Percentiles rank a stretch among this genome's conserved stretches.
Evolutionary conservation across 2,113 vertebrate species (phyloP).

Genomic region (Notothenia coriiceps): DNA sequence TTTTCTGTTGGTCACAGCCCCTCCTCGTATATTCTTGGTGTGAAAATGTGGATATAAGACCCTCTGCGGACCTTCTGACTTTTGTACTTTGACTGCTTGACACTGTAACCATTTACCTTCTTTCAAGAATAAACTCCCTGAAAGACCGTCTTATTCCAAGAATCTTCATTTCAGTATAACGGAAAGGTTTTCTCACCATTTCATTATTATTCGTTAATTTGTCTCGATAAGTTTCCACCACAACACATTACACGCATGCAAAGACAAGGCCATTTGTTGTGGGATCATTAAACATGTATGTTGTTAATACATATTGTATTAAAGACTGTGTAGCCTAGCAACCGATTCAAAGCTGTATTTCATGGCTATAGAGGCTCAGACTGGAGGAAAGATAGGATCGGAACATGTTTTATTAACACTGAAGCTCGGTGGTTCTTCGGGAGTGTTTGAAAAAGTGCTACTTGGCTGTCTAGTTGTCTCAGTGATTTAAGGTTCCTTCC

Average conservation of each 20-base stretch:
- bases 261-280: constrained; percentile 33
- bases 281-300: constrained; percentile 59
- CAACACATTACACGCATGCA: not conserved
- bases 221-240: no score
- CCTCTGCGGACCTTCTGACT: no score
- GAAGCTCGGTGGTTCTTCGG: constrained; percentile 3
- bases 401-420: constrained; percentile 31
- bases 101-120: no score
- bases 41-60: no score
- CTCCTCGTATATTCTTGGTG: no score
- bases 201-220: no score
- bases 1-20: no score
- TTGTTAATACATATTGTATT: constrained; percentile 46
- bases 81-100: no score
- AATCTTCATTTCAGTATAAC: no score
- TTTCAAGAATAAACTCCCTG: no score
- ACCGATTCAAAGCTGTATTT: constrained; percentile 29
- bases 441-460: constrained; percentile 10
- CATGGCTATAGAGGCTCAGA: not conserved
- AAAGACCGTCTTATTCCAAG: no score
- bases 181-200: no score
- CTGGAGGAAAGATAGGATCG: not conserved
- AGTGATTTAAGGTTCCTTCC: constrained; percentile 25
- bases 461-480: constrained; percentile 12
- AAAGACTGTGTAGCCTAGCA: constrained; percentile 11